Percentiles rank a stretch among this genome's conserved stretches.
These are phyloP conservation scores for Leptinotarsa rubiginosa DNA, from an alignment of 2,888 invertebrate genomes.

Conservation along the genomic window DNA sequence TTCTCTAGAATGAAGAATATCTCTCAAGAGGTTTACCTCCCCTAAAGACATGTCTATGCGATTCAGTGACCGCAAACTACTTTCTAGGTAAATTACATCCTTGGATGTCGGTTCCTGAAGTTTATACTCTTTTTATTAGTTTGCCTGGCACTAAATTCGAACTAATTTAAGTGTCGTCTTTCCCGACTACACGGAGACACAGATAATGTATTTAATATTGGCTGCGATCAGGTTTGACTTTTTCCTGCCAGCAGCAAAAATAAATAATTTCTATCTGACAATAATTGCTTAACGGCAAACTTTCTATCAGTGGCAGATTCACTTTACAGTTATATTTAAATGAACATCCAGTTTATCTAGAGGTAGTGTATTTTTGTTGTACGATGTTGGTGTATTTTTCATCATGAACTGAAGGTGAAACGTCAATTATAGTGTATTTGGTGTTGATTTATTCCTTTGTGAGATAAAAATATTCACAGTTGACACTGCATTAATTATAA, in stretches of 20 bases:
- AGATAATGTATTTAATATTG: conserved; percentile 44
- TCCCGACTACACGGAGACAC: conserved; percentile 25
- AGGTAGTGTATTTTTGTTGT: conserved; percentile 12
- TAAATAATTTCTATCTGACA: conserved; percentile 21
- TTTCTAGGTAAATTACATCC: conserved; percentile 28
- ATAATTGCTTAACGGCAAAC: conserved; percentile 19
- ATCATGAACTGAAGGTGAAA: conserved; percentile 10
- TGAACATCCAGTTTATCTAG: conserved; percentile 26
- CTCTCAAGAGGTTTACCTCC: not conserved
- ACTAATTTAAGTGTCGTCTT: conserved; percentile 48
- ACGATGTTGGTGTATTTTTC: conserved; percentile 14
- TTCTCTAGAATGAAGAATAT: conserved; percentile 5
- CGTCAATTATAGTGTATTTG: conserved; percentile 16
- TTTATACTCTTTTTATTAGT: conserved; percentile 24
- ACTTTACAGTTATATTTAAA: conserved; percentile 31
- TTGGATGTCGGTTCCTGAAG: conserved; percentile 16
- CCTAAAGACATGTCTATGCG: conserved; percentile 19
- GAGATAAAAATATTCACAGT: not conserved
- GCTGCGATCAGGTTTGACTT: conserved; percentile 39
- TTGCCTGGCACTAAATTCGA: conserved; percentile 43
- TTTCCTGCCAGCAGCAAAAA: conserved; percentile 14
- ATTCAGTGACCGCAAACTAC: conserved; percentile 21
- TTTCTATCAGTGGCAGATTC: conserved; percentile 18
- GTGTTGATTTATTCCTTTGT: conserved; percentile 27
- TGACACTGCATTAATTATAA: conserved; percentile 3